phyloP scores from a whole-genome alignment of 2,113 vertebrate species.

The Columba livia region DNA sequence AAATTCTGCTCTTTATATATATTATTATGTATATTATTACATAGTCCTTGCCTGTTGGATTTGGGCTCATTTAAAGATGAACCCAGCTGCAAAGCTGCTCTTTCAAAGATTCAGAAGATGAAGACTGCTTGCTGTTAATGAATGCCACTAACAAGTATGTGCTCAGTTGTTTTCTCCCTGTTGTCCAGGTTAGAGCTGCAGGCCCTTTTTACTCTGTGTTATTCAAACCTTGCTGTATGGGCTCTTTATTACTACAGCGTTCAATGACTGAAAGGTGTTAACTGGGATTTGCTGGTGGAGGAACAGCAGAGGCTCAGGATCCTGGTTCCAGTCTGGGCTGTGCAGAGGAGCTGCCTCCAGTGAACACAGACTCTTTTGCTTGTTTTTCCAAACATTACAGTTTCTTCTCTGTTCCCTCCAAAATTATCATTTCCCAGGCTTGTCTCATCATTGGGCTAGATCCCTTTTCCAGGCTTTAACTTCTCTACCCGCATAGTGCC shows the following conservation, averaged over 20 bases:
- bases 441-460: neutral
- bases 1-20: neutral
- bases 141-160: rapidly evolving
- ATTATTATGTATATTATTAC: neutral
- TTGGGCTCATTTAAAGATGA: neutral
- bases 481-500: neutral
- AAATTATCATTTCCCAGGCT: neutral
- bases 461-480: neutral
- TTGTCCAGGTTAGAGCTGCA: neutral
- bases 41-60: neutral
- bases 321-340: neutral
- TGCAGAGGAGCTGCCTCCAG: neutral
- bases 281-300: neutral
- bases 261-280: neutral
- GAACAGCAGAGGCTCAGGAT: neutral
- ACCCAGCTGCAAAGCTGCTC: neutral
- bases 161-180: neutral
- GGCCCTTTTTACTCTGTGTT: neutral
- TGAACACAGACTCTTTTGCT: neutral
- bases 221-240: neutral
- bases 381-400: neutral
- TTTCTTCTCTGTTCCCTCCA: neutral
- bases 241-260: neutral
- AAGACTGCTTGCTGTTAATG: neutral
- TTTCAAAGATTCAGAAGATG: neutral